Percentiles rank a stretch among this genome's conserved stretches.
These are phyloP conservation scores for Cliona cf. orientalis DNA, from an alignment of 37 sponge, comb jelly and placozoan species.

Conservation along the genomic window DNA sequence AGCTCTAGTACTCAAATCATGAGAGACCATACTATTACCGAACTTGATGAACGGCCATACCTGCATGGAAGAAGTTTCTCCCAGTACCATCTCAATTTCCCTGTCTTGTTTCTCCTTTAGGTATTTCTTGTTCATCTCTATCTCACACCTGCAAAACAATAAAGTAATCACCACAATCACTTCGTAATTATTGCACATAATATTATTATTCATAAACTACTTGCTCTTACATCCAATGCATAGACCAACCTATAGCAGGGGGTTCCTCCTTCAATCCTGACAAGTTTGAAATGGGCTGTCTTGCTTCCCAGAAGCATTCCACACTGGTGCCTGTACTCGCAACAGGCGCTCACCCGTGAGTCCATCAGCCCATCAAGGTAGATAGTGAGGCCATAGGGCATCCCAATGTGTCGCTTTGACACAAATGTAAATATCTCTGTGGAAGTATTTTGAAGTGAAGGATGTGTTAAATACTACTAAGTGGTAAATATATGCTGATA, in stretches of 20 bases:
- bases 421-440: slow-evolving; percentile 69
- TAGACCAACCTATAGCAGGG: slow-evolving; percentile 62
- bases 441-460: background rate
- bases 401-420: slow-evolving; percentile 79
- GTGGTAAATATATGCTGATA: background rate
- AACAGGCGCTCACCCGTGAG: slow-evolving; percentile 88
- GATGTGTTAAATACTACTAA: background rate
- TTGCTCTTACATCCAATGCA: background rate
- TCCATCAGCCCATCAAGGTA: slow-evolving; percentile 89
- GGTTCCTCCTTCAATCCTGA: slow-evolving; percentile 72
- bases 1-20: too few relatives aligned
- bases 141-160: slow-evolving; percentile 17
- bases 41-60: too few relatives aligned
- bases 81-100: too few relatives aligned
- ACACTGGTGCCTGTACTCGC: slow-evolving; percentile 89
- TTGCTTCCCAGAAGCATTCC: slow-evolving; percentile 83
- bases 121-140: background rate
- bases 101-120: too few relatives aligned
- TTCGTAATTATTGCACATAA: too few relatives aligned
- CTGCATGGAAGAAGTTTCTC: too few relatives aligned
- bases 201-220: background rate
- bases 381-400: slow-evolving; percentile 89
- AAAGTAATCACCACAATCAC: too few relatives aligned
- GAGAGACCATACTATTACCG: too few relatives aligned
- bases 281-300: slow-evolving; percentile 73